Percentiles rank a stretch among this genome's conserved stretches.
Conservation (phyloP, 2,113 vertebrate species). For the Vimba vimba region DNA sequence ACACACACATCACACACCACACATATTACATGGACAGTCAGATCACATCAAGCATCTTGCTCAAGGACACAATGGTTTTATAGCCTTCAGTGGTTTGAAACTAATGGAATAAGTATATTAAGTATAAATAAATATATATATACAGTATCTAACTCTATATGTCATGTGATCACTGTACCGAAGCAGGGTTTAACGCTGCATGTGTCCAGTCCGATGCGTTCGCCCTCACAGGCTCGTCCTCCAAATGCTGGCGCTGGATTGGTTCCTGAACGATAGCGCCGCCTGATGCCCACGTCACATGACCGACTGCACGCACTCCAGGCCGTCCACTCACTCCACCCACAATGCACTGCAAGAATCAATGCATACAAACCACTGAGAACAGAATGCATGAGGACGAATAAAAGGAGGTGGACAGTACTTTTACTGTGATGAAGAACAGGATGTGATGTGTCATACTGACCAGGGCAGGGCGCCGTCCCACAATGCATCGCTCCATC, state of each 20-base stretch:
- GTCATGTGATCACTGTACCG: constrained; percentile 63
- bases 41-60: background rate
- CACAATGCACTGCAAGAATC: constrained; percentile 80
- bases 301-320: constrained; percentile 86
- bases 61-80: background rate
- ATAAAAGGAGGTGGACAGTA: background rate
- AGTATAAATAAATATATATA: too few relatives aligned
- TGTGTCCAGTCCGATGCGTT: constrained; percentile 78
- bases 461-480: constrained; percentile 79
- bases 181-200: constrained; percentile 83
- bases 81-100: background rate
- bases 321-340: constrained; percentile 85
- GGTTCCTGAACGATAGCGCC: constrained; percentile 79
- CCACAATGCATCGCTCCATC: constrained; percentile 83
- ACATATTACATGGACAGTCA: background rate
- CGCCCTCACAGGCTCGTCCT: constrained; percentile 77
- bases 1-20: background rate
- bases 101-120: background rate
- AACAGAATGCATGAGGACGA: background rate
- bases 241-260: constrained; percentile 74
- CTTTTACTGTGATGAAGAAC: background rate
- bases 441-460: constrained; percentile 17
- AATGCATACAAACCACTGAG: background rate
- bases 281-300: constrained; percentile 83
- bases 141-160: too few relatives aligned